These are phyloP conservation scores for Lucifuga dentata DNA, from an alignment of 2,113 vertebrate species.

Conservation along the genomic window DNA sequence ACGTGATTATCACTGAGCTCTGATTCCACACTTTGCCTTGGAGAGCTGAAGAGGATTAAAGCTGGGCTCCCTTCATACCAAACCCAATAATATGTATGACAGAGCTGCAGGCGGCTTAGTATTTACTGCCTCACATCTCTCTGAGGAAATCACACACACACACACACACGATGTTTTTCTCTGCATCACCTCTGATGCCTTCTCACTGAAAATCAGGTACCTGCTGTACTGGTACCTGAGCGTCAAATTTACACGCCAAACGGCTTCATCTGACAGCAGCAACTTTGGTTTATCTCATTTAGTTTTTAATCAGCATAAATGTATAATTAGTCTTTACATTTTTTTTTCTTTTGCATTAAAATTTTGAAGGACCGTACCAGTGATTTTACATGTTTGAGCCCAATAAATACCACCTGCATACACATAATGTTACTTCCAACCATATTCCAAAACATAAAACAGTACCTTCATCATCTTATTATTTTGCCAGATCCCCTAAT, in stretches of 20 bases:
- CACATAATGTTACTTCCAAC: too few relatives aligned
- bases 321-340: too few relatives aligned
- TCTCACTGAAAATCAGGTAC: slow-evolving; percentile 57
- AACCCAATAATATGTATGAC: slow-evolving; percentile 72
- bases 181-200: slow-evolving; percentile 61
- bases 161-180: slow-evolving; percentile 50
- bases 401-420: too few relatives aligned
- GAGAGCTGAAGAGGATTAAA: slow-evolving; percentile 73
- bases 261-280: slow-evolving; percentile 38
- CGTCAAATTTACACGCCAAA: not conserved
- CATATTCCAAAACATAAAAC: too few relatives aligned
- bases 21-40: slow-evolving; percentile 57
- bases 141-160: slow-evolving; percentile 40
- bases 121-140: slow-evolving; percentile 69
- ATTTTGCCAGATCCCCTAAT: too few relatives aligned
- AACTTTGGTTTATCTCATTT: not conserved
- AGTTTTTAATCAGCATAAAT: not conserved
- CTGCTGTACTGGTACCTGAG: slow-evolving; percentile 38
- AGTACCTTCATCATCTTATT: too few relatives aligned
- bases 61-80: slow-evolving; percentile 57
- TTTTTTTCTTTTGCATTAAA: too few relatives aligned
- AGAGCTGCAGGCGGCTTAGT: slow-evolving; percentile 70
- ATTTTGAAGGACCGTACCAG: too few relatives aligned
- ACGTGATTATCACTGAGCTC: slow-evolving; percentile 41
- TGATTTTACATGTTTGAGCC: too few relatives aligned